Base-by-base conservation (phyloP, 2,888 invertebrate genomes). In the Drosophila prolongata region DNA sequence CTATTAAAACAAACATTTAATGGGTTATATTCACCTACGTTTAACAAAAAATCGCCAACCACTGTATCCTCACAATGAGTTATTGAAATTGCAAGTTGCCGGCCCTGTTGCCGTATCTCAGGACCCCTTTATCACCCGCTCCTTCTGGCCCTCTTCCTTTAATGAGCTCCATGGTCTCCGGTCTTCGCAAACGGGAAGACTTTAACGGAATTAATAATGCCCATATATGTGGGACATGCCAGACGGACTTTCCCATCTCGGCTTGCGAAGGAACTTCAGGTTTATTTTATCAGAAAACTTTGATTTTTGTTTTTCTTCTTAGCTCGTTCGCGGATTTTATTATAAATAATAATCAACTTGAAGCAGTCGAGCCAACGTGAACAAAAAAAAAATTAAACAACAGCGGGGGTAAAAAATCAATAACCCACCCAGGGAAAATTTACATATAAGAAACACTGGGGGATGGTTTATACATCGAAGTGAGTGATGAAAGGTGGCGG, bases 281-380 rank as follows among this genome's bases (percentile, higher is more conserved):
- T 34, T 55, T 46, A 55, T 55, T 70, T 65, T 38, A 27, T 42
- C 49, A 14, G 44, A 37, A 57, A 66, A 70, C 65, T 66, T 66
- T 66, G 65, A 56, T 66, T 57, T 56, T 40, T 34, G 40, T 42
- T 54, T 38, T 37, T 53, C 40, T 14, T 53, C 11, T 19, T 38
- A 47, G 54, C 44, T 53, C 44, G 65, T 50, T 72, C 74, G 78
- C 67, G 83, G 84, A 87, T 87, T 87, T 86, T 89, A 87, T 77
- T 82, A 82, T 83, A 80, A 66, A 82, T 86, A 81, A 87, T 82
- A 75, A 73, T 68, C 79, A 89, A 66, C 71, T 69, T 77, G 46
- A 67, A 60, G 75, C 75, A 61, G 64, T 38, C 57, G 19, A 46
- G 58, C 55, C 14, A 35, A 55, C 60, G 58, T 24, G 38, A 66